Evolutionary conservation across 2,797 vertebrate species (phyloP).

Genomic region (Ateles fusciceps): DNA sequence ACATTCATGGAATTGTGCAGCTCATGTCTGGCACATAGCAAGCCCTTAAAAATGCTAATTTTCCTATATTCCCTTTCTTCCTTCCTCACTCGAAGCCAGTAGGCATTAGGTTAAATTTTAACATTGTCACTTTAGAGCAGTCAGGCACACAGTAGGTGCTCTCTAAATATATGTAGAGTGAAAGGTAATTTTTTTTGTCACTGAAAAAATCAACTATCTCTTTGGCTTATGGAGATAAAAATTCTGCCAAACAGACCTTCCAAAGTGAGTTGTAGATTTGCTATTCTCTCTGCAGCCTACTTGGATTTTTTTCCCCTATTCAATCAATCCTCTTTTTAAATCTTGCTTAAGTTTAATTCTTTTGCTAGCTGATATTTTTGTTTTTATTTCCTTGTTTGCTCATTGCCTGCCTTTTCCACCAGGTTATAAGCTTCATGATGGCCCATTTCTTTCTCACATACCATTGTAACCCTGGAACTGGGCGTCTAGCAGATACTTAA

Average conservation of each 20-base stretch:
- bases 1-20: background rate
- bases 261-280: background rate
- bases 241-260: background rate
- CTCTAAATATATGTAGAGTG: background rate
- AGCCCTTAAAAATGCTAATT: background rate
- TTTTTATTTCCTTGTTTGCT: background rate
- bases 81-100: background rate
- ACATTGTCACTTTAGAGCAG: background rate
- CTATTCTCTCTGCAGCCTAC: background rate
- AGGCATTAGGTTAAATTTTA: background rate
- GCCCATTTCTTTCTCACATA: background rate
- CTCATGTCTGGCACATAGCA: background rate
- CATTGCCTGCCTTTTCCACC: background rate
- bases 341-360: background rate
- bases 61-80: background rate
- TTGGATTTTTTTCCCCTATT: background rate
- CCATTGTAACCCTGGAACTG: background rate
- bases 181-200: background rate
- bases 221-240: slow-evolving; percentile 30
- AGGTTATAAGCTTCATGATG: background rate
- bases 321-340: background rate
- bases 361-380: slow-evolving; percentile 2
- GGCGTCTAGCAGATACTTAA: background rate
- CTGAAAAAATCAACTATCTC: slow-evolving; percentile 14
- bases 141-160: background rate